A percentile compares a stretch with the other conserved stretches of the same genome.
These are phyloP conservation scores for Portunus trituberculatus DNA, from an alignment of 1,140 invertebrate genomes.

Conservation along the genomic window DNA sequence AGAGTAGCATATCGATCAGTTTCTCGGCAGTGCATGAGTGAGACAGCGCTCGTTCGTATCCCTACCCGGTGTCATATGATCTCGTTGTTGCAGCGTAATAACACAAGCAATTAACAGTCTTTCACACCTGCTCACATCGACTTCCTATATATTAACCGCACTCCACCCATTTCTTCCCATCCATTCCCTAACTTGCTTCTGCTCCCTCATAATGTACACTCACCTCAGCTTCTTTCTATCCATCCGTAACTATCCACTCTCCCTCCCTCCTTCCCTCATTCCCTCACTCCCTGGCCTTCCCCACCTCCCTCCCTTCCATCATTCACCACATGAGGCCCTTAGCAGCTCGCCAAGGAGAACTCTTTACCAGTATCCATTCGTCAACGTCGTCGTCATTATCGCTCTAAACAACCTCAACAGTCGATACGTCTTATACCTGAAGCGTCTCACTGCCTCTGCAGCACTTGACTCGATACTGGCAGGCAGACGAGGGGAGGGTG, in stretches of 20 bases:
- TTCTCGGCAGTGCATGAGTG: too few species aligned
- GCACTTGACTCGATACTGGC: neutral
- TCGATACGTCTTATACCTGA: neutral
- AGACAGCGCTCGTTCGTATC: too few species aligned
- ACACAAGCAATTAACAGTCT: too few species aligned
- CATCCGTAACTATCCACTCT: neutral
- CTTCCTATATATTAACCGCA: too few species aligned
- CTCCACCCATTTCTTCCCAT: too few species aligned
- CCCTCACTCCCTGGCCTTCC: neutral
- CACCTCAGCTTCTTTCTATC: too few species aligned
- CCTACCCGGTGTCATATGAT: too few species aligned
- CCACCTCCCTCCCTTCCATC: neutral
- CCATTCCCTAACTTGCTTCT: neutral
- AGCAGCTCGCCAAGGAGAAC: neutral
- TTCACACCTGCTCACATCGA: too few species aligned
- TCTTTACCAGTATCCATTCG: neutral
- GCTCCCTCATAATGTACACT: neutral
- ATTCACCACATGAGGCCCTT: neutral
- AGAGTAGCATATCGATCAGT: too few species aligned
- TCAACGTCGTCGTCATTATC: neutral
- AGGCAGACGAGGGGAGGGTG: neutral
- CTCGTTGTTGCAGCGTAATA: too few species aligned
- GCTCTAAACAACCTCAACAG: conserved; percentile 1
- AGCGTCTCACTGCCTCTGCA: neutral
- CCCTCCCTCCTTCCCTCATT: neutral